phyloP scores from a whole-genome alignment of 2,113 vertebrate genomes.

The Engraulis encrasicolus region DNA sequence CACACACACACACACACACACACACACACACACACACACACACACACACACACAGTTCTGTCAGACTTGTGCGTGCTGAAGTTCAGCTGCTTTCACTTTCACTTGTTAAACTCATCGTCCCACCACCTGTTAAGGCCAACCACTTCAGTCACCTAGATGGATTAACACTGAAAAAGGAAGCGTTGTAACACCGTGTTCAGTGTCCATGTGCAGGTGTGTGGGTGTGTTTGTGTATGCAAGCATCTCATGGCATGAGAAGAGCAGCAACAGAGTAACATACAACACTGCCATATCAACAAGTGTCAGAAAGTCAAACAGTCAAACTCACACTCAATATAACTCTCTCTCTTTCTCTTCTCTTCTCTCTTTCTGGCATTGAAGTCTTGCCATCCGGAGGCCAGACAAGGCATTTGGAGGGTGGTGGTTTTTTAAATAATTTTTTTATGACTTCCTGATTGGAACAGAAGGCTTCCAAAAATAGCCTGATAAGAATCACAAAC shows the following conservation, averaged over 20 bases:
- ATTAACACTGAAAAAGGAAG: neutral
- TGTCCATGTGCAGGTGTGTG: neutral
- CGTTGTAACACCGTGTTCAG: neutral
- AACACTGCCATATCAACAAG: neutral
- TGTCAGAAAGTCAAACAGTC: neutral
- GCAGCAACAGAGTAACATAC: neutral
- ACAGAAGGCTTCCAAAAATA: constrained; percentile 66
- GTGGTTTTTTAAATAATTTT: constrained; percentile 13
- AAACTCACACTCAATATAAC: neutral
- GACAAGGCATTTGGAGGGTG: constrained; percentile 51
- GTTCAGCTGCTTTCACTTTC: constrained; percentile 2
- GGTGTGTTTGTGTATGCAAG: too few species aligned
- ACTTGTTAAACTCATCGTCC: neutral
- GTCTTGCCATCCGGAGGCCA: neutral
- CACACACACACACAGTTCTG: neutral
- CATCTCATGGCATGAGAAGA: too few species aligned
- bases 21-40: neutral
- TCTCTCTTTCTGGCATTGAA: too few species aligned
- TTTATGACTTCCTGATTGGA: constrained; percentile 72
- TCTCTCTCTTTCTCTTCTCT: neutral
- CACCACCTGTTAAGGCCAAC: neutral
- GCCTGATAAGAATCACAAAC: constrained; percentile 67
- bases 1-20: neutral
- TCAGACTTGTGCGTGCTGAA: too few species aligned
- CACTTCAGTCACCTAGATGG: neutral